Conservation (phyloP, 2,113 vertebrate species). For the cat (Felis catus) region DNA sequence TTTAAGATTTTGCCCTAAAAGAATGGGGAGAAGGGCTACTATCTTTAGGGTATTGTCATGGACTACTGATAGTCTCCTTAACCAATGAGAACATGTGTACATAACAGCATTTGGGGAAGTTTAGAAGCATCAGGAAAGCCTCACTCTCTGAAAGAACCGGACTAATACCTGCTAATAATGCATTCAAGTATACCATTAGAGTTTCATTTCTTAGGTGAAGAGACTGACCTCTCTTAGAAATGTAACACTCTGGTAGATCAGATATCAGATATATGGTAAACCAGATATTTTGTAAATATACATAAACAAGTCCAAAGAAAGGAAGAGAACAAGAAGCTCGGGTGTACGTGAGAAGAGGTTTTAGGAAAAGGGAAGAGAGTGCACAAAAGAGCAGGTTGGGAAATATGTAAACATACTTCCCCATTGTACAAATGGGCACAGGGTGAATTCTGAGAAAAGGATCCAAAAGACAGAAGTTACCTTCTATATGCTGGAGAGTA, state of each 20-base stretch:
- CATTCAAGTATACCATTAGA: background rate
- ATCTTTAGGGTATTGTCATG: background rate
- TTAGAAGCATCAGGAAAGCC: background rate
- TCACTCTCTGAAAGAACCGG: background rate
- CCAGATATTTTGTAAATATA: background rate
- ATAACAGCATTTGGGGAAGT: background rate
- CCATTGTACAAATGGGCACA: background rate
- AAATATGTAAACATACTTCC: background rate
- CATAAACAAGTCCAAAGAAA: background rate
- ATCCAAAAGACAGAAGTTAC: background rate
- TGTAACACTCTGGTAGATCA: background rate
- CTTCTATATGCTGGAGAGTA: background rate
- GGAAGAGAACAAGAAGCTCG: background rate
- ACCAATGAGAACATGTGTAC: background rate
- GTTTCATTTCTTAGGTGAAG: background rate
- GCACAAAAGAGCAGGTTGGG: background rate
- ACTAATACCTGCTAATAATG: background rate
- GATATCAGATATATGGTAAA: background rate
- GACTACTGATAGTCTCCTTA: background rate
- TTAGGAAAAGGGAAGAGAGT: background rate
- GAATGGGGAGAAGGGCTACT: background rate
- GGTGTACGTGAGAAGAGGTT: background rate
- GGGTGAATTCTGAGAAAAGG: background rate
- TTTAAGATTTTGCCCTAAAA: background rate
- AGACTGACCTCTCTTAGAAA: background rate